phyloP scores from a whole-genome alignment of 2,888 invertebrate species.

The Drosophila mulleri region DNA sequence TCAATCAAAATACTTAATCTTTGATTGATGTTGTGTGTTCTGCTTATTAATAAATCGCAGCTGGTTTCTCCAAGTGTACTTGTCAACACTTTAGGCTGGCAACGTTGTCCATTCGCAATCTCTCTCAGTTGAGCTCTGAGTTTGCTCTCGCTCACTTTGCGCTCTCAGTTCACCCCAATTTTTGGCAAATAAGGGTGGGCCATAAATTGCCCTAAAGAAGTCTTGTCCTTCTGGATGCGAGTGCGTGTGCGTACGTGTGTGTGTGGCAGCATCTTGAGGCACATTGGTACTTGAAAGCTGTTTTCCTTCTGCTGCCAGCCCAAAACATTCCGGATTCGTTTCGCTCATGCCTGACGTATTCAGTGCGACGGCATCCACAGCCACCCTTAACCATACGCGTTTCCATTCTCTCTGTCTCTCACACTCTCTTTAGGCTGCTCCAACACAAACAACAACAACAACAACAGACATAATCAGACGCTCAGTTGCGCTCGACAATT shows the following conservation, averaged over 20 bases:
- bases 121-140: not conserved
- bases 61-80: slow-evolving; percentile 34
- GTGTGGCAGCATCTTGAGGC: slow-evolving; percentile 44
- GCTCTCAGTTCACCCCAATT: slow-evolving; percentile 49
- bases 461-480: slow-evolving; percentile 10
- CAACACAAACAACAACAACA: slow-evolving; percentile 8
- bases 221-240: slow-evolving; percentile 27
- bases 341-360: slow-evolving; percentile 35
- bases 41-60: not conserved
- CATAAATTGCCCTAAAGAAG: slow-evolving; percentile 44
- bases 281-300: slow-evolving; percentile 42
- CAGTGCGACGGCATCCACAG: slow-evolving; percentile 45
- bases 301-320: slow-evolving; percentile 16
- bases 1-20: no score
- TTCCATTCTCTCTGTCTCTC: slow-evolving; percentile 2
- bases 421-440: slow-evolving; percentile 2
- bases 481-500: slow-evolving; percentile 28
- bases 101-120: slow-evolving; percentile 20
- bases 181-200: slow-evolving; percentile 52
- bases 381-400: slow-evolving; percentile 38
- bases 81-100: slow-evolving; percentile 25
- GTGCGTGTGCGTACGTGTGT: not conserved
- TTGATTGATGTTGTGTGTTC: not conserved
- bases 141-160: slow-evolving; percentile 12
- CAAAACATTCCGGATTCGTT: slow-evolving; percentile 50